Evolutionary conservation across 2,113 vertebrate species (phyloP).

Genomic region (Coptodon bakossiorum): DNA sequence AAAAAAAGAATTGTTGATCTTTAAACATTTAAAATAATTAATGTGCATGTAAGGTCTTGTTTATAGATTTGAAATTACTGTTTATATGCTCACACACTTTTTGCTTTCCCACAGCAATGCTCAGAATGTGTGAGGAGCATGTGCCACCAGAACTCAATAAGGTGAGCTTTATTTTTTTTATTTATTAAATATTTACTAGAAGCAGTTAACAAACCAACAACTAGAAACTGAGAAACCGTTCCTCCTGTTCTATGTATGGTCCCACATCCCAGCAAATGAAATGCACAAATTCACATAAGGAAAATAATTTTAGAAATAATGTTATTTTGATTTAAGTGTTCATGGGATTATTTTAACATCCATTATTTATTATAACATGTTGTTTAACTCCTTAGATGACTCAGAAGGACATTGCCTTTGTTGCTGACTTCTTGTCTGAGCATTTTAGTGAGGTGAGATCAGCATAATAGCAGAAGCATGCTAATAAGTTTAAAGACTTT

Average conservation of each 20-base stretch:
- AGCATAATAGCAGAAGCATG: neutral
- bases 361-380: neutral
- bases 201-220: neutral
- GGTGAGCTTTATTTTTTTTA: conserved; percentile 61
- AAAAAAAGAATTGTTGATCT: neutral
- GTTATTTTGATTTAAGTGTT: neutral
- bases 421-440: conserved; percentile 97
- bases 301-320: neutral
- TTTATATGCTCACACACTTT: neutral
- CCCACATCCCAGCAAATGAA: neutral
- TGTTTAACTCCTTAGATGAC: conserved; percentile 81
- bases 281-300: neutral
- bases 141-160: conserved; percentile 95
- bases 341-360: neutral
- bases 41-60: neutral
- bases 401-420: conserved; percentile 96
- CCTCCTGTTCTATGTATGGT: neutral
- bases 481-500: neutral
- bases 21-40: neutral
- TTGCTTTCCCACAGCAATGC: conserved; percentile 78
- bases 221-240: neutral
- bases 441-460: conserved; percentile 92
- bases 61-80: neutral
- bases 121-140: conserved; percentile 97
- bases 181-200: neutral